Conservation (phyloP, 2,113 vertebrate genomes). For the Rhinolophus ferrumequinum region DNA sequence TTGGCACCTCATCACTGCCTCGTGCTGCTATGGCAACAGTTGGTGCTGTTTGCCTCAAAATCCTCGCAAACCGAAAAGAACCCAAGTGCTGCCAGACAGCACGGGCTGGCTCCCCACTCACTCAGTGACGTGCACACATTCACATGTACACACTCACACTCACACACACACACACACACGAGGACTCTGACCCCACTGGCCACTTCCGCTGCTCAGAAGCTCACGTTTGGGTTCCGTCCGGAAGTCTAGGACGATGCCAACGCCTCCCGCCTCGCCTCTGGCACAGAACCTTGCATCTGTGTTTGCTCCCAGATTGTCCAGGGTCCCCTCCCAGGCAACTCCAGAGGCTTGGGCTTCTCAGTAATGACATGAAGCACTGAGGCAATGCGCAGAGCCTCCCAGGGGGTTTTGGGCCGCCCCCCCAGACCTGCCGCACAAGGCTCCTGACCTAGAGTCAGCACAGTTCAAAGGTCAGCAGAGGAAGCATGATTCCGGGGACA, state of each 20-base stretch:
- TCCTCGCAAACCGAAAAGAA: background rate
- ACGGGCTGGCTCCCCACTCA: background rate
- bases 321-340: accelerated
- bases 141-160: no score
- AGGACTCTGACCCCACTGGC: no score
- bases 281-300: background rate
- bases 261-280: background rate
- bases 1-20: accelerated
- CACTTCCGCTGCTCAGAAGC: background rate
- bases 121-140: background rate
- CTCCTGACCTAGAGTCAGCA: background rate
- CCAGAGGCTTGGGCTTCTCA: accelerated
- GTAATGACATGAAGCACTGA: background rate
- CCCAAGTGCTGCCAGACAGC: background rate
- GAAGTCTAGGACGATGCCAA: background rate
- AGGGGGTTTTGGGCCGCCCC: accelerated
- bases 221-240: background rate
- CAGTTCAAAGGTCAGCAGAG: no score
- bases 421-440: no score
- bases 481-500: background rate
- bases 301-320: background rate
- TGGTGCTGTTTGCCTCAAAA: background rate
- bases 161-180: no score
- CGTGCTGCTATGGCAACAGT: background rate
- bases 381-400: accelerated